Conservation (phyloP, 2,113 vertebrate species). For the Cisticola juncidis region DNA sequence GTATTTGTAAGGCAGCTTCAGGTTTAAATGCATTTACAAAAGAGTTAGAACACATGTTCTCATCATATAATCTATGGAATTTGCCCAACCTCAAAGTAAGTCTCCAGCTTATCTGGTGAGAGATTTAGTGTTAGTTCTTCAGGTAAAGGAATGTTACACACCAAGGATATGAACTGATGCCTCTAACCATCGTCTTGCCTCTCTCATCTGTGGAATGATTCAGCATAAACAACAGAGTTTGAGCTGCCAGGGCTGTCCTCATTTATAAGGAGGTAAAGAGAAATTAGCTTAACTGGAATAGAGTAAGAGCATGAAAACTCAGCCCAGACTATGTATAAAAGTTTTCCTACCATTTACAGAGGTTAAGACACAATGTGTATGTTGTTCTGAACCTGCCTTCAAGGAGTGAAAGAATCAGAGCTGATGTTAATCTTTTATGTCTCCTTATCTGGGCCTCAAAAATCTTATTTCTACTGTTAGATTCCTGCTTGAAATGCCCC, state of each 20-base stretch:
- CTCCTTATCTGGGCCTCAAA: neutral
- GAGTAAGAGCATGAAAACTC: neutral
- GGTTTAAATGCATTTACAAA: neutral
- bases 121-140: neutral
- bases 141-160: constrained; percentile 1
- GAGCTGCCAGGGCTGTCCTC: neutral
- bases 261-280: neutral
- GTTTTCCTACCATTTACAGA: neutral
- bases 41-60: neutral
- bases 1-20: neutral
- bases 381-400: neutral
- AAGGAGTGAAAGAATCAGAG: neutral
- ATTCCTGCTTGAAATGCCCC: neutral
- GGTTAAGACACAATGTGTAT: neutral
- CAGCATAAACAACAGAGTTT: constrained; percentile 10
- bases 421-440: neutral
- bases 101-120: neutral
- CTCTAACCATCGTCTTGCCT: neutral
- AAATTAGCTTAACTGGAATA: neutral
- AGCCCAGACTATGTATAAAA: neutral
- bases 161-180: neutral
- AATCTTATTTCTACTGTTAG: neutral
- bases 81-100: neutral
- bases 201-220: constrained; percentile 14
- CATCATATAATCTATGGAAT: constrained; percentile 1